These are phyloP conservation scores for Ametastegia equiseti DNA, from an alignment of 2,888 invertebrate genomes.

Conservation along the genomic window DNA sequence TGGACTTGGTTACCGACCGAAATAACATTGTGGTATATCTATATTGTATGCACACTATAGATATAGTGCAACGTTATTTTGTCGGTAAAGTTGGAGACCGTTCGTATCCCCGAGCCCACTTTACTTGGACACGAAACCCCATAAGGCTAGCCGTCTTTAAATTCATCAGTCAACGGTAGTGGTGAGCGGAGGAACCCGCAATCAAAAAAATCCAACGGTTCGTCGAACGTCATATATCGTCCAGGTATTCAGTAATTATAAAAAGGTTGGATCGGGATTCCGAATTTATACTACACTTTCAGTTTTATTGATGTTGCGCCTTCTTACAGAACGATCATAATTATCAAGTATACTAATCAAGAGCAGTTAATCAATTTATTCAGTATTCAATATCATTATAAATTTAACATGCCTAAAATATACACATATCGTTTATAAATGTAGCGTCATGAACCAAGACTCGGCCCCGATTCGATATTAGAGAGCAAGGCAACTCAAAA, in stretches of 20 bases:
- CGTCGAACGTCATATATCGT: too few species aligned
- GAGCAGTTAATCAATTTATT: slow-evolving; percentile 70
- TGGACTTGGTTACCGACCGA: too few species aligned
- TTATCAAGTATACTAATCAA: slow-evolving; percentile 70
- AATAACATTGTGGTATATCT: too few species aligned
- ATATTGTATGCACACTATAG: too few species aligned
- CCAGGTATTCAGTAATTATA: background rate
- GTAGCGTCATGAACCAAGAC: slow-evolving; percentile 71
- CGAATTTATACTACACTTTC: slow-evolving; percentile 64
- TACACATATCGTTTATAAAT: slow-evolving; percentile 71
- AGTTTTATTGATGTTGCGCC: slow-evolving; percentile 60
- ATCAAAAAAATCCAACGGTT: too few species aligned
- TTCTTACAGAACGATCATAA: slow-evolving; percentile 63
- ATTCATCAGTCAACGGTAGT: too few species aligned
- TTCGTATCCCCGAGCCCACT: too few species aligned
- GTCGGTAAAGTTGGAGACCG: too few species aligned
- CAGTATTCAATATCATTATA: slow-evolving; percentile 72
- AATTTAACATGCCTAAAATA: slow-evolving; percentile 75
- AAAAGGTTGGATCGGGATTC: background rate
- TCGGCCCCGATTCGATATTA: slow-evolving; percentile 58
- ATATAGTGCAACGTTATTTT: too few species aligned
- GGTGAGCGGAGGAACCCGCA: too few species aligned
- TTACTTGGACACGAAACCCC: too few species aligned
- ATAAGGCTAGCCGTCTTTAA: too few species aligned
- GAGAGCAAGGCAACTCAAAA: slow-evolving; percentile 54